Base-by-base conservation (phyloP, 1,140 invertebrate species). In the Scaptomyza montana region DNA sequence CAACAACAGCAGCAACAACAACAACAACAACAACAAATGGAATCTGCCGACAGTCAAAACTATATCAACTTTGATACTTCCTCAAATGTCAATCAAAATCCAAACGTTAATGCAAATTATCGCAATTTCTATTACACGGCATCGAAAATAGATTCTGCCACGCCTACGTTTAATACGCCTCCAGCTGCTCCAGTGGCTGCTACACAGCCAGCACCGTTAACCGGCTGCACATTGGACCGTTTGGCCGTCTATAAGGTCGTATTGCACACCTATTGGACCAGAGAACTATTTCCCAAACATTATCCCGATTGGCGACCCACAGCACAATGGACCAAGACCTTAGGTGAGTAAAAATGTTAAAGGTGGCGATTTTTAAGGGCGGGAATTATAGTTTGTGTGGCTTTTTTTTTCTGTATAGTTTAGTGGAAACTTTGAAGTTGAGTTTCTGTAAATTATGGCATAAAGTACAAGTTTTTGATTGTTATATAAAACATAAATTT, bases 221-320 rank as follows among this genome's bases (percentile, higher is more conserved):
- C 78, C 36, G 91, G 87, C 56, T 92, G 91, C 76, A 92, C 94
- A 33, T 93, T 94, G 64, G 94, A 95, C 85, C 95, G 95, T 70
- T 91, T 98, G 91, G 97, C 96, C 49, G 94, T 97, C 69, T 98
- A 98, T 92, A 95, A 95, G 90, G 95, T 98, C 90, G 95, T 96
- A 30, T 92, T 98, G 85, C 95, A 97, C 90, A 98, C 96, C 41
- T 97, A 96, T 90, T 98, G 97, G 97, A 96, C 96, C n/a, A 94
- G 96, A 59, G 95, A 96, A 72, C 95, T 95, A 80, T 98, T 98
- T 90, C 97, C 97, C 21, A 97, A 97, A 87, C 97, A 98, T 92
- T 98, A 97, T 92, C 97, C 97, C 1, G 96, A 97, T 89, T 98
- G 96, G 96, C 94, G 97, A 91, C 97, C 97, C 13, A 95, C 95